A percentile compares a stretch with the other conserved stretches of the same genome.
phyloP scores from a whole-genome alignment of 2,888 invertebrate genomes.

The Tolmerus cingulatus region DNA sequence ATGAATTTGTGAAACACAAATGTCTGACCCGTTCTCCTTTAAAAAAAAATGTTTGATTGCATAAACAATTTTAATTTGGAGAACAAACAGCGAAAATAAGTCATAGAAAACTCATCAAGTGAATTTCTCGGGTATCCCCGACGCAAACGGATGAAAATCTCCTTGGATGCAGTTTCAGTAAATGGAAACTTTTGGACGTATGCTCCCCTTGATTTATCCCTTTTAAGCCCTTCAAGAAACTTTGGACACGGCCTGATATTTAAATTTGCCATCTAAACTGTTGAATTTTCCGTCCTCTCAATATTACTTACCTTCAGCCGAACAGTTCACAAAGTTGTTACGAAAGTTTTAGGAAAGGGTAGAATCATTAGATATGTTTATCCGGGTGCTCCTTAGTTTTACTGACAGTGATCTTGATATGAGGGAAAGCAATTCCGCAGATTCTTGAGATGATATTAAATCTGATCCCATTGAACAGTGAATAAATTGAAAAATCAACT shows the following conservation, averaged over 20 bases:
- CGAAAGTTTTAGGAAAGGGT: not conserved
- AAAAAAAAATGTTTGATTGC: not conserved
- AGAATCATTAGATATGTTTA: conserved; percentile 7
- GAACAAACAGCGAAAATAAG: not conserved
- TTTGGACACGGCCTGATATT: not conserved
- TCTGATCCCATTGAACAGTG: not conserved
- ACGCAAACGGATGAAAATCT: not conserved
- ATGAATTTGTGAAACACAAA: not conserved
- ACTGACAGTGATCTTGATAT: not conserved
- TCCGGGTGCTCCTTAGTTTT: not conserved
- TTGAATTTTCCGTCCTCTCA: not conserved
- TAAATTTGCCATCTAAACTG: not conserved
- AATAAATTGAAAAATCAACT: not conserved
- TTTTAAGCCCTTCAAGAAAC: not conserved
- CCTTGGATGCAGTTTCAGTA: not conserved
- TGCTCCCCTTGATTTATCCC: not conserved
- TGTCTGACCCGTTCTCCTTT: not conserved
- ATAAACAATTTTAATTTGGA: not conserved
- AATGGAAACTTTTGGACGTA: not conserved
- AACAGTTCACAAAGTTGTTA: conserved; percentile 4
- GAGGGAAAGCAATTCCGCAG: not conserved
- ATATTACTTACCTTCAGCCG: not conserved
- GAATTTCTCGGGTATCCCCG: not conserved
- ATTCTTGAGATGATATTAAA: not conserved
- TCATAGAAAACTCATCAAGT: not conserved